These are phyloP conservation scores for Sylvicapra grimmia DNA, from an alignment of 2,113 vertebrate genomes.

Conservation along the genomic window DNA sequence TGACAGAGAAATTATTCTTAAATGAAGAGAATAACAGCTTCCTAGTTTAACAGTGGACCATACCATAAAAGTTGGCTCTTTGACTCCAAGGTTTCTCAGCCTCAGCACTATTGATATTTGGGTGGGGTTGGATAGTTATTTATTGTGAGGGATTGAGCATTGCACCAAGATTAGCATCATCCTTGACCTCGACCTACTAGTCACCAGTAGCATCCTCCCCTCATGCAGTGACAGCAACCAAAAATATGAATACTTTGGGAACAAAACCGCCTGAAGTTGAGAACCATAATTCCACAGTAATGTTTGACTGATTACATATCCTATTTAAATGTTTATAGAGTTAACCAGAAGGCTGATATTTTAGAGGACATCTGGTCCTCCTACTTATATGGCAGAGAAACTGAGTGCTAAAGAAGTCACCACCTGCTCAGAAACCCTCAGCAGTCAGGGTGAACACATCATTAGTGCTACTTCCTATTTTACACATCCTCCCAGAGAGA, in stretches of 20 bases:
- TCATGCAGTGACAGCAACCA: not conserved
- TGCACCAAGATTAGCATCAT: too few species aligned
- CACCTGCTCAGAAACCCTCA: not conserved
- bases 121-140: not conserved
- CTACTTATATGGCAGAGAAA: slow-evolving; percentile 2
- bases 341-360: not conserved
- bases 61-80: not conserved
- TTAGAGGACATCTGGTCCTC: not conserved
- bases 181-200: not conserved
- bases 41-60: not conserved
- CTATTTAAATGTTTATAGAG: not conserved
- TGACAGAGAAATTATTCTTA: not conserved
- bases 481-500: not conserved
- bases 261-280: not conserved
- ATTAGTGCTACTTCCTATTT: not conserved
- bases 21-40: not conserved
- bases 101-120: not conserved
- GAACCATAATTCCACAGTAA: not conserved
- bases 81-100: not conserved
- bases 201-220: not conserved
- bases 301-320: not conserved
- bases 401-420: not conserved
- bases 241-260: not conserved
- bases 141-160: not conserved
- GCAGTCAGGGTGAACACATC: not conserved